These are phyloP conservation scores for Barypeithes pellucidus DNA, from an alignment of 2,888 invertebrate genomes.

Conservation along the genomic window DNA sequence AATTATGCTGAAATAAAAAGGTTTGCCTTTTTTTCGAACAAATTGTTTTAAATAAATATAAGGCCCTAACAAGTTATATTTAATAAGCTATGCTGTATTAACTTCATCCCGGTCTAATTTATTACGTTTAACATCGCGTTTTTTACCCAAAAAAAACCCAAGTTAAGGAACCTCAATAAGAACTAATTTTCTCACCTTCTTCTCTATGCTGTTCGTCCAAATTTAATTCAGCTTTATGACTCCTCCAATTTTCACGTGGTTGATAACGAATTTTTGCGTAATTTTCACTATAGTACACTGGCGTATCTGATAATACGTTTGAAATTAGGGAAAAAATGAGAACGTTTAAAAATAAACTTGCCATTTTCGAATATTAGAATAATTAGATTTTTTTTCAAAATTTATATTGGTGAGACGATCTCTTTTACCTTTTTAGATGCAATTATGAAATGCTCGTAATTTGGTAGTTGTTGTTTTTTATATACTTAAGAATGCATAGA, in stretches of 20 bases:
- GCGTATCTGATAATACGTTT: slow-evolving; percentile 1
- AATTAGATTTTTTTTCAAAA: neutral
- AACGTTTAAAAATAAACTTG: neutral
- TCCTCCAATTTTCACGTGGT: slow-evolving; percentile 11
- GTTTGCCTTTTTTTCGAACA: too few relatives aligned
- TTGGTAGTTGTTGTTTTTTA: neutral
- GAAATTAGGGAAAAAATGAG: neutral
- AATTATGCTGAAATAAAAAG: too few relatives aligned
- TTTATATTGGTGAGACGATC: neutral
- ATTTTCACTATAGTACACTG: slow-evolving; percentile 27
- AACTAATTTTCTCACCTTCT: slow-evolving; percentile 29
- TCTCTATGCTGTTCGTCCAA: slow-evolving; percentile 30
- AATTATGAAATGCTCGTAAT: neutral
- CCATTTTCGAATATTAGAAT: neutral
- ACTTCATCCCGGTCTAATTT: neutral
- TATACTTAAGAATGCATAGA: slow-evolving; percentile 17
- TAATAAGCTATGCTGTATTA: neutral
- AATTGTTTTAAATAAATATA: too few relatives aligned
- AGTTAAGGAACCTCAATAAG: slow-evolving; percentile 1
- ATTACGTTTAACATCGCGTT: neutral
- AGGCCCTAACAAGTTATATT: too few relatives aligned
- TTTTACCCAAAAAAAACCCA: neutral
- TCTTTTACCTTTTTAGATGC: neutral
- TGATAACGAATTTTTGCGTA: slow-evolving; percentile 35
- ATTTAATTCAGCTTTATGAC: slow-evolving; percentile 33